These are phyloP conservation scores for Zele albiditarsus DNA, from an alignment of 2,888 invertebrate genomes.

Conservation along the genomic window DNA sequence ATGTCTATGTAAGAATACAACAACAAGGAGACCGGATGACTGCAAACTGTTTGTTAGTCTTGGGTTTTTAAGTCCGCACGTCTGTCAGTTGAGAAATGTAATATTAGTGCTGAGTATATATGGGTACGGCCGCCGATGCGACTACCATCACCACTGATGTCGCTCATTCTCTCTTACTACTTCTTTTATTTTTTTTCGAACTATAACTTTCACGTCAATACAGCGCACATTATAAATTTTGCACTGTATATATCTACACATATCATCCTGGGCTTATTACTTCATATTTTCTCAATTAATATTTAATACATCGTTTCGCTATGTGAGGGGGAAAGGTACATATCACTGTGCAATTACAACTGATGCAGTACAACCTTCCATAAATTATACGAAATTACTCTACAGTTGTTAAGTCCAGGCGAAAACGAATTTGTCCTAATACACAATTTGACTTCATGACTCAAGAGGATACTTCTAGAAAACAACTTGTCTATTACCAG, in stretches of 20 bases:
- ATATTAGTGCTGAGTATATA: slow-evolving; percentile 70
- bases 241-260: slow-evolving; percentile 1
- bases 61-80: slow-evolving; percentile 73
- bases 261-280: not conserved
- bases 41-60: slow-evolving; percentile 73
- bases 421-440: too few relatives aligned
- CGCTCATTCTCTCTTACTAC: slow-evolving; percentile 47
- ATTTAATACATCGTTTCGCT: not conserved
- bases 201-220: slow-evolving; percentile 19
- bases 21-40: slow-evolving; percentile 73
- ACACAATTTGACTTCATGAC: too few relatives aligned
- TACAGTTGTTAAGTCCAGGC: too few relatives aligned
- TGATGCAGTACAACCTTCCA: too few relatives aligned
- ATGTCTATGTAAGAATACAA: slow-evolving; percentile 66
- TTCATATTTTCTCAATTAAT: not conserved
- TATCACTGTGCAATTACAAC: too few relatives aligned
- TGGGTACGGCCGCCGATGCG: slow-evolving; percentile 57
- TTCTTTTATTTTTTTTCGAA: slow-evolving; percentile 46
- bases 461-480: too few relatives aligned
- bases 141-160: slow-evolving; percentile 53
- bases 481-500: too few relatives aligned
- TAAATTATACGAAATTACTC: too few relatives aligned
- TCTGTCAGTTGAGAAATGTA: slow-evolving; percentile 72
- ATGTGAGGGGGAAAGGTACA: too few relatives aligned
- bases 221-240: not conserved